These are phyloP conservation scores for Melinaea marsaeus DNA, from an alignment of 2,888 invertebrate species.

Conservation along the genomic window DNA sequence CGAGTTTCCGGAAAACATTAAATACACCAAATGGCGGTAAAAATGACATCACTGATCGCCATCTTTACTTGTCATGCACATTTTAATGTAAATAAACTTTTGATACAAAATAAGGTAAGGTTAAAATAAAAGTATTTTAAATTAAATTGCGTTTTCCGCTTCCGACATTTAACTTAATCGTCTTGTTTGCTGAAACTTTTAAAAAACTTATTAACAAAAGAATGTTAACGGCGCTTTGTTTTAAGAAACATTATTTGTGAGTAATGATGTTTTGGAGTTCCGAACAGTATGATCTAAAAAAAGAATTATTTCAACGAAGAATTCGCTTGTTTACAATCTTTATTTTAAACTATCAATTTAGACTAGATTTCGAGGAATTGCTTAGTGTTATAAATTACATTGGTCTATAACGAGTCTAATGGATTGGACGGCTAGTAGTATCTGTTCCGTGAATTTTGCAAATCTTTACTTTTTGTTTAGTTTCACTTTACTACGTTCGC, in stretches of 20 bases:
- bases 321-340: conserved; percentile 33
- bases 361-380: conserved; percentile 24
- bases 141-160: not conserved
- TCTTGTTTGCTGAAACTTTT: too few relatives aligned
- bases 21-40: too few relatives aligned
- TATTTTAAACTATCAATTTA: conserved; percentile 17
- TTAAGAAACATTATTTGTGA: not conserved
- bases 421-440: conserved; percentile 27
- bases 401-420: conserved; percentile 25
- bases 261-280: conserved; percentile 16
- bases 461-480: conserved; percentile 21
- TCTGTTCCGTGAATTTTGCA: conserved; percentile 27
- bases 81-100: too few relatives aligned
- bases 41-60: too few relatives aligned
- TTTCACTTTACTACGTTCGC: not conserved
- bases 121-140: too few relatives aligned
- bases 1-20: too few relatives aligned
- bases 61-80: too few relatives aligned
- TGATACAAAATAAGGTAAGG: too few relatives aligned
- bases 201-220: too few relatives aligned
- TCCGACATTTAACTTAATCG: conserved; percentile 3
- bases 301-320: conserved; percentile 33
- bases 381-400: conserved; percentile 30
- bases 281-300: conserved; percentile 28
- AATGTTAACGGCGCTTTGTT: too few relatives aligned